These are phyloP conservation scores for Sceliomorpha sp. DNA, from an alignment of 2,888 invertebrate species.

Conservation along the genomic window DNA sequence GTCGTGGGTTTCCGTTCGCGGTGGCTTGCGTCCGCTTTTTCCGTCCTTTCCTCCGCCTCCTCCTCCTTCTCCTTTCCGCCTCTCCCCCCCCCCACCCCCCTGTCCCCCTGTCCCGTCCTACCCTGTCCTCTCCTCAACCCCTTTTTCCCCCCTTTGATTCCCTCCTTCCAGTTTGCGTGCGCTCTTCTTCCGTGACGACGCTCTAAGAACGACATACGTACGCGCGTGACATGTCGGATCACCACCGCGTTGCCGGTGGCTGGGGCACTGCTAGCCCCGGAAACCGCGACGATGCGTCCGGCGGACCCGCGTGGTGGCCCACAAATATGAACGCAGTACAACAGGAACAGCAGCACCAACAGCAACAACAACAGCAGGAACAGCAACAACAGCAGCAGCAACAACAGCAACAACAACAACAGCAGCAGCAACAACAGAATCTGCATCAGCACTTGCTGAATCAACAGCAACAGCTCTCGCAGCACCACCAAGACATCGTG, in stretches of 20 bases:
- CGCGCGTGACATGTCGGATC: constrained; percentile 83
- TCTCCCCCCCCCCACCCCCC: not conserved
- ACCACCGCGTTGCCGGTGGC: constrained; percentile 85
- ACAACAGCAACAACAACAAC: constrained; percentile 82
- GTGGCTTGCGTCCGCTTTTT: not conserved
- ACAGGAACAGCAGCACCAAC: constrained; percentile 78
- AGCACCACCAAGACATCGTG: constrained; percentile 81
- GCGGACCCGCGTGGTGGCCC: constrained; percentile 78
- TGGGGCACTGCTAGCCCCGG: constrained; percentile 80
- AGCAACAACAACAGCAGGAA: constrained; percentile 80
- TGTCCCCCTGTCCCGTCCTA: constrained; percentile 1
- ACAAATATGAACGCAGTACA: constrained; percentile 71
- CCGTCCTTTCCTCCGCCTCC: not conserved
- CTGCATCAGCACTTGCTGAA: constrained; percentile 66
- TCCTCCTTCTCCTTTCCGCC: constrained; percentile 27
- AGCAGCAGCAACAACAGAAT: constrained; percentile 80
- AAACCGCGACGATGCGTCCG: constrained; percentile 81
- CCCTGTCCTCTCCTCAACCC: not conserved
- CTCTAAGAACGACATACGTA: constrained; percentile 37
- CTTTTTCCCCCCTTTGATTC: constrained; percentile 1
- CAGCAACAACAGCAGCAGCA: constrained; percentile 81
- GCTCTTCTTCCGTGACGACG: constrained; percentile 16
- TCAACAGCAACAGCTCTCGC: constrained; percentile 71
- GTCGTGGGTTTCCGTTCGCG: too few relatives aligned
- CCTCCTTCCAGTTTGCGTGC: not conserved